Conservation (phyloP, 2,113 vertebrate species). For the Xenopus borealis region DNA sequence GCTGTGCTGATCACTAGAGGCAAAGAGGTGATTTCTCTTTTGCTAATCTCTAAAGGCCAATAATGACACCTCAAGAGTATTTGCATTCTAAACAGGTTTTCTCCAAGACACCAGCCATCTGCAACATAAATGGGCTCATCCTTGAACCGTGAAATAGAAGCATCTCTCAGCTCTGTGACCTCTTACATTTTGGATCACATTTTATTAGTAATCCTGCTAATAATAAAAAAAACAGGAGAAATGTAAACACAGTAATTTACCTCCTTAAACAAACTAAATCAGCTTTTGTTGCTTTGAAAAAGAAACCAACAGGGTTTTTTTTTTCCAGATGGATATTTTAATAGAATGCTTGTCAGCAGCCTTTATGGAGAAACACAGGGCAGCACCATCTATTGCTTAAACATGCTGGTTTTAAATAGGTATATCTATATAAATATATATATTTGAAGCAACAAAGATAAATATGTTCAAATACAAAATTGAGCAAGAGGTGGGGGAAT, state of each 20-base stretch:
- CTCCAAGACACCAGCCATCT: constrained; percentile 36
- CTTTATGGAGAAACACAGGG: no score
- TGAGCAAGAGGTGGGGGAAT: no score
- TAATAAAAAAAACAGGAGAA: constrained; percentile 15
- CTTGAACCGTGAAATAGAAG: neutral
- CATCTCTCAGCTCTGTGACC: neutral
- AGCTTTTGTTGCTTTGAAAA: neutral
- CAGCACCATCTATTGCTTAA: no score
- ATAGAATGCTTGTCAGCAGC: no score
- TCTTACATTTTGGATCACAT: constrained; percentile 26
- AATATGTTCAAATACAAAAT: no score
- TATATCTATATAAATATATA: no score
- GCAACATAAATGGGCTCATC: constrained; percentile 25
- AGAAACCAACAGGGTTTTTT: no score
- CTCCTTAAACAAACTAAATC: constrained; percentile 30
- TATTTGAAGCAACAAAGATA: no score
- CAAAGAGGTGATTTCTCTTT: constrained; percentile 15
- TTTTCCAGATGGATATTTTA: no score
- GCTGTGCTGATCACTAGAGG: constrained; percentile 9
- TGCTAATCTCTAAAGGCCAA: constrained; percentile 41
- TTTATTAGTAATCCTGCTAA: constrained; percentile 15
- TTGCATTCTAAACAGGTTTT: constrained; percentile 46
- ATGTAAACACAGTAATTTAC: constrained; percentile 20
- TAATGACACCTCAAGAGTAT: neutral
- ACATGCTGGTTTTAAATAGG: no score